Percentiles rank a stretch among this genome's conserved stretches.
These are phyloP conservation scores for Ornithoptera alexandrae DNA, from an alignment of 2,888 invertebrate species.

Conservation along the genomic window DNA sequence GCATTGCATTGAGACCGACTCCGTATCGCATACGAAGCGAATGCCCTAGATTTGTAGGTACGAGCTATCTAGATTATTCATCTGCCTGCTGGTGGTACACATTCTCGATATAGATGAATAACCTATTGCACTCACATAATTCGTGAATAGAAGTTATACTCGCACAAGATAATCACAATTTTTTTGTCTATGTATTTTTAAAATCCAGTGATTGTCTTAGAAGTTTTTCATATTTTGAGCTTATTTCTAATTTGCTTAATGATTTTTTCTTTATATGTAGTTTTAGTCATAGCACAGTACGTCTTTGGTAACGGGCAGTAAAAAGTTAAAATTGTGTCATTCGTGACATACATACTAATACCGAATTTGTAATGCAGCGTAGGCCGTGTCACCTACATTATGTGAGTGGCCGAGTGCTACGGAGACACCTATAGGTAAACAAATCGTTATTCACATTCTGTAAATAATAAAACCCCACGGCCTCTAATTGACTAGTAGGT, in stretches of 20 bases:
- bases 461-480: slow-evolving; percentile 41
- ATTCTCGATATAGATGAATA: slow-evolving; percentile 17
- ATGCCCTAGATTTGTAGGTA: slow-evolving; percentile 34
- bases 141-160: no score
- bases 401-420: slow-evolving; percentile 43
- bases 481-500: slow-evolving; percentile 48
- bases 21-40: slow-evolving; percentile 21
- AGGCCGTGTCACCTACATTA: slow-evolving; percentile 45
- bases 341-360: slow-evolving; percentile 45
- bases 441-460: slow-evolving; percentile 54
- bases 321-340: slow-evolving; percentile 40
- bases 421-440: slow-evolving; percentile 48
- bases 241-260: neutral
- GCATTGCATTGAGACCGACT: slow-evolving; percentile 12
- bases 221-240: neutral
- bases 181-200: neutral
- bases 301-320: slow-evolving; percentile 35
- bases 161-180: neutral
- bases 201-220: neutral
- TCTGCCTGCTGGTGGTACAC: slow-evolving; percentile 35
- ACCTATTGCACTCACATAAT: neutral
- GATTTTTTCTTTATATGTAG: slow-evolving; percentile 1
- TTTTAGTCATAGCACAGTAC: slow-evolving; percentile 9
- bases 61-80: slow-evolving; percentile 34
- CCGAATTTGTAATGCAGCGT: slow-evolving; percentile 48